phyloP scores from a whole-genome alignment of 2,888 invertebrate genomes.

The Tuberolachnus salignus region DNA sequence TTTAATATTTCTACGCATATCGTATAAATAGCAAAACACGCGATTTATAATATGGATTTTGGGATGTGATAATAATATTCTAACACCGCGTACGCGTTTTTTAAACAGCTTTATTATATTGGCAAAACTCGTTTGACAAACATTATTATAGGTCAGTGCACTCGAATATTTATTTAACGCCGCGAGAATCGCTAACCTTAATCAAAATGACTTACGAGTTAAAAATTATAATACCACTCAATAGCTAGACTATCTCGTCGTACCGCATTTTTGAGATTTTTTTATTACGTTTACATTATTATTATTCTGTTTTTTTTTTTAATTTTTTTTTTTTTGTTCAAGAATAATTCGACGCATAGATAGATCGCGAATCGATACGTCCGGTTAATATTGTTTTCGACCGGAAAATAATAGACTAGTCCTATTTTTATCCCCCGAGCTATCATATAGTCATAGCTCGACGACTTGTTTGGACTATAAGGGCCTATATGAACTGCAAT shows the following conservation, averaged over 20 bases:
- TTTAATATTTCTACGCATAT: no score
- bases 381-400: background rate
- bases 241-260: no score
- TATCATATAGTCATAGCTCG: no score
- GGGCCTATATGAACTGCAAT: no score
- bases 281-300: background rate
- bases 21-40: no score
- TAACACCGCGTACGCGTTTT: background rate
- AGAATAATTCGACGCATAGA: no score
- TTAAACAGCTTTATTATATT: conserved; percentile 1
- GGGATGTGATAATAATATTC: background rate
- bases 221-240: background rate
- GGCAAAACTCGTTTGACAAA: conserved; percentile 32
- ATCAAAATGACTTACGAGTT: background rate
- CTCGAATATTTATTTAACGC: background rate
- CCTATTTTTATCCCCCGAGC: no score
- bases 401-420: background rate
- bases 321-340: no score
- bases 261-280: background rate
- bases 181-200: conserved; percentile 10
- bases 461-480: no score
- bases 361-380: no score
- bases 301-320: no score
- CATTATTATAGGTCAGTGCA: conserved; percentile 28
- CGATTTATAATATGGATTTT: conserved; percentile 5